Evolutionary conservation across 2,113 vertebrate species (phyloP).

Genomic region (Microtus pennsylvanicus): DNA sequence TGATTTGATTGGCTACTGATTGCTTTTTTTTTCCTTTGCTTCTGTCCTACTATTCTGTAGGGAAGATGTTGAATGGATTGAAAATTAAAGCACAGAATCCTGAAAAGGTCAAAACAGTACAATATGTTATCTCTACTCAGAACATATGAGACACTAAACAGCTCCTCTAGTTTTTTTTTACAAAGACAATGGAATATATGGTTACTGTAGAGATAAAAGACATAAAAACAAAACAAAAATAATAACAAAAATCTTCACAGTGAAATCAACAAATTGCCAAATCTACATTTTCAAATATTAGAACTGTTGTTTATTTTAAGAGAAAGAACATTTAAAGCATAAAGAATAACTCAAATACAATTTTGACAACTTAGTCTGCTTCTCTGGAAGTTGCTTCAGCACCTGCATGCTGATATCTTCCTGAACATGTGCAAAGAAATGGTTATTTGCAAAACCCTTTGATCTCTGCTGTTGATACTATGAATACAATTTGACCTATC

Average conservation of each 20-base stretch:
- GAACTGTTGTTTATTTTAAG: neutral
- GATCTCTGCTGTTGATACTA: neutral
- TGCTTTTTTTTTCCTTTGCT: conserved; percentile 16
- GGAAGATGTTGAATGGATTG: conserved; percentile 33
- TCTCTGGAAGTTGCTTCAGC: neutral
- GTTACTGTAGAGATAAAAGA: neutral
- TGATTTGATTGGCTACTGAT: conserved; percentile 43
- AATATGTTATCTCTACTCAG: conserved; percentile 13
- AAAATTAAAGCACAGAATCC: conserved; percentile 71
- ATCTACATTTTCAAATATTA: neutral
- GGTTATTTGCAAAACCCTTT: neutral
- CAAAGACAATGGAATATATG: neutral
- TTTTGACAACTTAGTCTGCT: neutral
- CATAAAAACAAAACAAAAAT: neutral
- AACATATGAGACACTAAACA: conserved; percentile 8
- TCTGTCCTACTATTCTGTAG: conserved; percentile 48
- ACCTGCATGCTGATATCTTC: neutral
- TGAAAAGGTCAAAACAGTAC: conserved; percentile 73
- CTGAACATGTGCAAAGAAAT: neutral
- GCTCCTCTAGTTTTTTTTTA: conserved; percentile 22
- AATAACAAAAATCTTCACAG: neutral
- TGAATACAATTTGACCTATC: neutral
- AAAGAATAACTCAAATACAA: neutral
- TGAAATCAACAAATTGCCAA: neutral
- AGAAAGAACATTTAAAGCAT: neutral